These are phyloP conservation scores for Unio pictorum DNA, from an alignment of 2,888 invertebrate genomes.

Conservation along the genomic window DNA sequence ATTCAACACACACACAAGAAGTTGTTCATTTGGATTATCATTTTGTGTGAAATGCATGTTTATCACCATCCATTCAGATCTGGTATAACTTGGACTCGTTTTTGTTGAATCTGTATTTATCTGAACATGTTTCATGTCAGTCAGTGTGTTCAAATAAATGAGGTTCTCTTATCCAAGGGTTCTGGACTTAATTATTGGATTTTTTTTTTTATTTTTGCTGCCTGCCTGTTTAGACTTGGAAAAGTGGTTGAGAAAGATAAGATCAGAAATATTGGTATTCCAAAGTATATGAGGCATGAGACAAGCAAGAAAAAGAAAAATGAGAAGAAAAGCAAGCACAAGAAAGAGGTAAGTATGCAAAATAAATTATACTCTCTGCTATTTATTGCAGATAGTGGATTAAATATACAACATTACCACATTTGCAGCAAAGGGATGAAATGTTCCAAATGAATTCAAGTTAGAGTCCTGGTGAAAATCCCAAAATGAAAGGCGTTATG, in stretches of 20 bases:
- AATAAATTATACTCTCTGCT: background rate
- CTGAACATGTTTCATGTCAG: background rate
- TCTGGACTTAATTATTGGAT: background rate
- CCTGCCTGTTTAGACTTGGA: slow-evolving; percentile 51
- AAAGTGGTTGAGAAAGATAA: slow-evolving; percentile 61
- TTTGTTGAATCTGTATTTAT: background rate
- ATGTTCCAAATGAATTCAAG: no score
- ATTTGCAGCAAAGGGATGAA: no score
- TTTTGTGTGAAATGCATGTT: no score
- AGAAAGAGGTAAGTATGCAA: background rate
- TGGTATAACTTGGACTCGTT: no score
- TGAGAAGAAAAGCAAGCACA: background rate
- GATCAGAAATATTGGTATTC: slow-evolving; percentile 49
- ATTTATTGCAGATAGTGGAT: background rate
- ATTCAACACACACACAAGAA: no score
- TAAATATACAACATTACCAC: no score
- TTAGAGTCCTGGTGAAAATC: no score
- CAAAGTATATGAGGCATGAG: slow-evolving; percentile 50
- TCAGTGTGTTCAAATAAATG: background rate
- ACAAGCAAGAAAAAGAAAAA: background rate
- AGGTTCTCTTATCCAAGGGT: background rate
- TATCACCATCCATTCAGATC: no score
- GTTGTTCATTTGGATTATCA: no score
- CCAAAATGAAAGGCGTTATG: no score
- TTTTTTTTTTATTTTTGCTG: background rate